Evolutionary conservation across 2,888 invertebrate genomes (phyloP).

Genomic region (Heliconius erato): DNA sequence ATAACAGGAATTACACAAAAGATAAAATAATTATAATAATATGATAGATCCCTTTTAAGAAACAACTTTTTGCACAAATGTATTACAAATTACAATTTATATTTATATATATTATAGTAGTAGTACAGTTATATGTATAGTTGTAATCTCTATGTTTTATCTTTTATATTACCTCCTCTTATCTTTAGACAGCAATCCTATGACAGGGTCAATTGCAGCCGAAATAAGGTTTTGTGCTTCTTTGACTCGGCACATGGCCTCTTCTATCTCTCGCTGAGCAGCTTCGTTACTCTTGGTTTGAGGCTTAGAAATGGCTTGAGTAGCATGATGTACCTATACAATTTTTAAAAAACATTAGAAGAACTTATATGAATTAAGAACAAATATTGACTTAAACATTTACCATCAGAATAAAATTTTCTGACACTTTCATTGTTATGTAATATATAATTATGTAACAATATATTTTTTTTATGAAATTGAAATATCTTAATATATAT

Average conservation of each 20-base stretch:
- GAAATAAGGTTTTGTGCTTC: conserved; percentile 98
- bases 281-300: conserved; percentile 98
- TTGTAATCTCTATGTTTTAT: neutral
- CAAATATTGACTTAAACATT: neutral
- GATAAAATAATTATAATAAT: too few species aligned
- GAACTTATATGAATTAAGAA: neutral
- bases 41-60: too few species aligned
- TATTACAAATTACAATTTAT: too few species aligned
- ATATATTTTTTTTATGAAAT: neutral
- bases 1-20: too few species aligned
- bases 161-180: conserved; percentile 87
- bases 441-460: neutral
- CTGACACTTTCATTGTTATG: neutral
- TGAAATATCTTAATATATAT: neutral
- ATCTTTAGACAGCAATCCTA: conserved; percentile 94
- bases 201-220: conserved; percentile 96
- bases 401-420: neutral
- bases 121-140: too few species aligned
- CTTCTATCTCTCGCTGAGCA: conserved; percentile 97
- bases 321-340: conserved; percentile 93
- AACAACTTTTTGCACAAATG: too few species aligned
- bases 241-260: conserved; percentile 98
- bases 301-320: conserved; percentile 95
- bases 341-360: conserved; percentile 4
- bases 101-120: too few species aligned